Percentiles rank a stretch among this genome's conserved stretches.
These are phyloP conservation scores for Scaptomyza reducta DNA, from an alignment of 2,888 invertebrate genomes.

Conservation along the genomic window DNA sequence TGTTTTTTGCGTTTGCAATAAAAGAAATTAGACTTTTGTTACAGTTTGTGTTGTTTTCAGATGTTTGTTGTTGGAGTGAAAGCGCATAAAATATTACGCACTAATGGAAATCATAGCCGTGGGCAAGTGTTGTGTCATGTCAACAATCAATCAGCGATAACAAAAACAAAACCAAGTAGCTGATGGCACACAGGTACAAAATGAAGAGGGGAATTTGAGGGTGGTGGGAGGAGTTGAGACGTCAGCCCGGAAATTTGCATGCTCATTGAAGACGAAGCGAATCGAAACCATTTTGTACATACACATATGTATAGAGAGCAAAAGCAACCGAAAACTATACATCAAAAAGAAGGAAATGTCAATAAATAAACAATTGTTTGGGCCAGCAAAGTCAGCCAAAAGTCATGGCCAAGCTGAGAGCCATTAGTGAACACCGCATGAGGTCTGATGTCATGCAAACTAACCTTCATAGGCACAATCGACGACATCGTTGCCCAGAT, in stretches of 20 bases:
- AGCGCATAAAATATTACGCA: slow-evolving; percentile 66
- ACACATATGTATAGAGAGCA: slow-evolving; percentile 21
- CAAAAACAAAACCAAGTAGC: not conserved
- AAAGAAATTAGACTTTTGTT: slow-evolving; percentile 50
- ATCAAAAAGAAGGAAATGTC: slow-evolving; percentile 53
- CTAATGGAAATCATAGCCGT: slow-evolving; percentile 31
- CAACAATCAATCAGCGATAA: slow-evolving; percentile 47
- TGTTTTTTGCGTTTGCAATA: slow-evolving; percentile 45
- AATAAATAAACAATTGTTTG: slow-evolving; percentile 41
- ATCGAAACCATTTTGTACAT: slow-evolving; percentile 45
- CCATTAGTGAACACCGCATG: slow-evolving; percentile 21
- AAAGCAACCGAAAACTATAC: slow-evolving; percentile 28
- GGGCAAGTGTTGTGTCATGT: slow-evolving; percentile 45
- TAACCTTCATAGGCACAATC: slow-evolving; percentile 89
- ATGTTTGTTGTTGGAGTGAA: slow-evolving; percentile 46
- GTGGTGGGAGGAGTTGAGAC: not conserved
- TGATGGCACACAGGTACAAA: not conserved
- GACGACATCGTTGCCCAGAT: slow-evolving; percentile 90
- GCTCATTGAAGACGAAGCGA: slow-evolving; percentile 32
- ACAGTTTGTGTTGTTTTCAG: slow-evolving; percentile 33
- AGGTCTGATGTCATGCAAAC: slow-evolving; percentile 31
- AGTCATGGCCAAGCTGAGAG: slow-evolving; percentile 35
- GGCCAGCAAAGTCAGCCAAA: slow-evolving; percentile 21
- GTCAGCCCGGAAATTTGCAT: slow-evolving; percentile 62
- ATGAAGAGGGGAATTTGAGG: not conserved